Evolutionary conservation across 1,140 invertebrate genomes (phyloP).

Genomic region (Eulimnadia texana): DNA sequence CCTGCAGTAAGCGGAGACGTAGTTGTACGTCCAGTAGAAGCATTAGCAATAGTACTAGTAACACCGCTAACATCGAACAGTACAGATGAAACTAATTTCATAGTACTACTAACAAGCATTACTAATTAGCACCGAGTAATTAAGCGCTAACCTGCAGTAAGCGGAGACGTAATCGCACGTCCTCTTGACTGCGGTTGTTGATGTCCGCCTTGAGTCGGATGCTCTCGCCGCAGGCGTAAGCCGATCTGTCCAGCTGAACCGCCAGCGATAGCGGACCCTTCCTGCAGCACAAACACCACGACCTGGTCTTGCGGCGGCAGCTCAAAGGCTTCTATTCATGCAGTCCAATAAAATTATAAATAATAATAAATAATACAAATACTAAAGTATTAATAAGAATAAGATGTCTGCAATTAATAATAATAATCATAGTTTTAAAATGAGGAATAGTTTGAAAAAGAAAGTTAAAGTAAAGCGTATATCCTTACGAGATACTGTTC

Average conservation of each 20-base stretch:
- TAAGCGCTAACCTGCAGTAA: constrained; percentile 44
- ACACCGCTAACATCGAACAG: no score
- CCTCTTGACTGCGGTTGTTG: constrained; percentile 60
- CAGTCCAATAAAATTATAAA: constrained; percentile 8
- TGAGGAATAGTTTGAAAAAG: no score
- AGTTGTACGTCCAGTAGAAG: constrained; percentile 51
- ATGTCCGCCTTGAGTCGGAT: constrained; percentile 57
- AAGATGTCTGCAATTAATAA: constrained; percentile 3
- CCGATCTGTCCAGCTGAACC: constrained; percentile 53
- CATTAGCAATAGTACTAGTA: no score
- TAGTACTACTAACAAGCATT: no score
- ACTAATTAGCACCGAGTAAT: background rate
- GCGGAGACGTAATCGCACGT: constrained; percentile 50
- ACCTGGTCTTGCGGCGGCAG: constrained; percentile 48
- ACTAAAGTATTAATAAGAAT: background rate
- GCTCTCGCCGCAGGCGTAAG: constrained; percentile 67
- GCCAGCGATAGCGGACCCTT: constrained; percentile 51
- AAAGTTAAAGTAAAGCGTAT: no score
- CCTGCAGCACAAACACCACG: constrained; percentile 60
- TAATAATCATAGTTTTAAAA: background rate
- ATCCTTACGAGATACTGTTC: constrained; percentile 63
- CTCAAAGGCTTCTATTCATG: constrained; percentile 47
- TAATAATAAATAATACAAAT: no score
- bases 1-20: no score
- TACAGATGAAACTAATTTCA: no score